Evolutionary conservation across 2,113 vertebrate species (phyloP).

Genomic region (Gobio gobio): DNA sequence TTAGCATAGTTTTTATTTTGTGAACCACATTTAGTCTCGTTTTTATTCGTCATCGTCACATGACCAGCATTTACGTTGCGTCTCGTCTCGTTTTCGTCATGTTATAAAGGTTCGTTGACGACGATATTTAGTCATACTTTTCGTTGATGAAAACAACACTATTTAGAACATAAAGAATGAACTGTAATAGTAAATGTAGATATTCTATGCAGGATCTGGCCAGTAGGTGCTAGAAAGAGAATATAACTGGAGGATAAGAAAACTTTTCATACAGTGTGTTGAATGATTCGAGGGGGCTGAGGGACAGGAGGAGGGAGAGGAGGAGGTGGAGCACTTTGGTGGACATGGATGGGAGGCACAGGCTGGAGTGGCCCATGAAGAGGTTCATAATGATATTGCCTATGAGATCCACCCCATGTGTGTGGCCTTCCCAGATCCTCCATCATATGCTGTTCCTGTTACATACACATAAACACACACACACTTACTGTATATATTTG

Average conservation of each 20-base stretch:
- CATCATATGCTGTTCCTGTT: constrained; percentile 81
- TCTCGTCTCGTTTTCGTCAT: too few species aligned
- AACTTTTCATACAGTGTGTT: constrained; percentile 73
- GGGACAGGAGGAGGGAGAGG: constrained; percentile 55
- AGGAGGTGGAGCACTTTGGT: constrained; percentile 61
- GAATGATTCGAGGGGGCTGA: constrained; percentile 78
- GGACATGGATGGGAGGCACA: constrained; percentile 3
- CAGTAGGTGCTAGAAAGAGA: background rate
- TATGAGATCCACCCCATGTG: constrained; percentile 62
- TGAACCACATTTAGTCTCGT: too few species aligned
- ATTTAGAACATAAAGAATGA: background rate
- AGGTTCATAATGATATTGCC: constrained; percentile 49
- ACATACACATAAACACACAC: background rate
- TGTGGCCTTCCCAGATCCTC: constrained; percentile 70
- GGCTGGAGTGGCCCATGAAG: constrained; percentile 24
- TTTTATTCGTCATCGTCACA: too few species aligned
- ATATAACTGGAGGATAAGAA: background rate
- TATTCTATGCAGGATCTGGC: background rate
- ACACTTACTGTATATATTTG: background rate
- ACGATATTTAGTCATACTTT: too few species aligned
- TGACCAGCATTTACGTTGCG: too few species aligned
- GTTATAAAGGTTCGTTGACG: too few species aligned
- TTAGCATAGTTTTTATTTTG: too few species aligned
- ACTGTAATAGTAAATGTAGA: background rate
- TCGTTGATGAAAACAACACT: too few species aligned